A percentile compares a stretch with the other conserved stretches of the same genome.
Evolutionary conservation across 2,888 invertebrate species (phyloP).

Genomic region (Pheosia gnoma): DNA sequence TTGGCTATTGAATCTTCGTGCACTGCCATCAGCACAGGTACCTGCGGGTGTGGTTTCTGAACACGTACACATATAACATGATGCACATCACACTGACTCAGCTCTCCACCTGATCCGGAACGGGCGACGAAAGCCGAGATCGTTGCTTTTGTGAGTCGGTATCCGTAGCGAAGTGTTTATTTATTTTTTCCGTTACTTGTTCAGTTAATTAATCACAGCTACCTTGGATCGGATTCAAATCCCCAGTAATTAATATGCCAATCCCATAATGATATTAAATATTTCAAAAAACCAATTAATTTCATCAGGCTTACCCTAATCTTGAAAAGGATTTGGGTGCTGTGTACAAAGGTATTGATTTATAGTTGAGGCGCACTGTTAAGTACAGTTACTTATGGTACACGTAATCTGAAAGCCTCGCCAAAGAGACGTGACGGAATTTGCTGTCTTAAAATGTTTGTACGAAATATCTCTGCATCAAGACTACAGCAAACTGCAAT

Average conservation of each 20-base stretch:
- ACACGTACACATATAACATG: slow-evolving; percentile 42
- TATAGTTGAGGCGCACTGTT: slow-evolving; percentile 29
- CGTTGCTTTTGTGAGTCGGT: slow-evolving; percentile 39
- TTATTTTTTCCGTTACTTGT: slow-evolving; percentile 19
- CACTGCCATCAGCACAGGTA: slow-evolving; percentile 53
- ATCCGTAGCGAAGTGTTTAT: slow-evolving; percentile 24
- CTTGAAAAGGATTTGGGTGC: slow-evolving; percentile 27
- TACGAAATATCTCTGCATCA: background rate
- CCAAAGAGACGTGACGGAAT: slow-evolving; percentile 6
- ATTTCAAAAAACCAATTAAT: slow-evolving; percentile 22
- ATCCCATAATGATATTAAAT: slow-evolving; percentile 9
- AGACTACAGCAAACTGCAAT: background rate
- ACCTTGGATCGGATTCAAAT: slow-evolving; percentile 24
- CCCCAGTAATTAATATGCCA: slow-evolving; percentile 20
- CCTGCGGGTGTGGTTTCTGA: slow-evolving; percentile 54
- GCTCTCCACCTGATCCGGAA: slow-evolving; percentile 35
- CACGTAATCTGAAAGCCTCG: slow-evolving; percentile 15
- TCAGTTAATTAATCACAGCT: slow-evolving; percentile 4
- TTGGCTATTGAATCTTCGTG: slow-evolving; percentile 48
- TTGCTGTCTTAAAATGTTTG: background rate
- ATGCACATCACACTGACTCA: slow-evolving; percentile 57
- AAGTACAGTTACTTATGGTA: slow-evolving; percentile 9
- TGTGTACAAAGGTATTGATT: slow-evolving; percentile 33
- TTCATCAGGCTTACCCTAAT: slow-evolving; percentile 19
- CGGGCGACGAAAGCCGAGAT: slow-evolving; percentile 39